A percentile compares a stretch with the other conserved stretches of the same genome.
Conservation (phyloP, 2,797 vertebrate species). For the Gambelia wislizenii region DNA sequence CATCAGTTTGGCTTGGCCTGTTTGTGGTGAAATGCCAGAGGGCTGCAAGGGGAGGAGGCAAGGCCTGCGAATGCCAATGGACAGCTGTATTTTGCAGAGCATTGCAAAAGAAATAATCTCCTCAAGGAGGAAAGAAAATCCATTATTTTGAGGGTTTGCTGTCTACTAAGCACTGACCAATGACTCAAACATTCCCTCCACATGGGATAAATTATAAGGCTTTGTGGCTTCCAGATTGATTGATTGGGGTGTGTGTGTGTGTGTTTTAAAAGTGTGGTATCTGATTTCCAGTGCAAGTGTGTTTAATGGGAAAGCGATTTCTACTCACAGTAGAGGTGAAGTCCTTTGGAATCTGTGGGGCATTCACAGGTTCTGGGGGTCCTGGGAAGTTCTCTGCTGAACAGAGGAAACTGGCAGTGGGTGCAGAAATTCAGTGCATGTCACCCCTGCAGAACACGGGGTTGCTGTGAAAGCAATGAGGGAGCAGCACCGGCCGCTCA, state of each 20-base stretch:
- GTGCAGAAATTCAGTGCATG: too few species aligned
- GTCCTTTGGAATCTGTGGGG: not conserved
- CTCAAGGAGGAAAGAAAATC: not conserved
- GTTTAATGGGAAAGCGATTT: not conserved
- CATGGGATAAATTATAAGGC: not conserved
- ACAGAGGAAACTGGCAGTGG: not conserved
- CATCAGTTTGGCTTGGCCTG: not conserved
- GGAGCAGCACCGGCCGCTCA: too few species aligned
- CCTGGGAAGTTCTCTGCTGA: not conserved
- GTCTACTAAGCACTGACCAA: not conserved
- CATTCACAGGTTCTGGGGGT: too few species aligned
- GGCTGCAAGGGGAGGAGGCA: not conserved
- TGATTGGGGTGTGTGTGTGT: not conserved
- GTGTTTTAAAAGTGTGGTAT: not conserved
- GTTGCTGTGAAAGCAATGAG: too few species aligned
- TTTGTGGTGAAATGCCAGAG: not conserved
- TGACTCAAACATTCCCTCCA: not conserved
- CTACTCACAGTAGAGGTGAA: not conserved
- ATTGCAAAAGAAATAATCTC: not conserved
- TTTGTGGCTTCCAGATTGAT: not conserved
- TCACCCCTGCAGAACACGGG: too few species aligned
- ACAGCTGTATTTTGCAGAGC: not conserved
- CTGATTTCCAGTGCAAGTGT: not conserved
- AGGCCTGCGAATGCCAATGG: not conserved
- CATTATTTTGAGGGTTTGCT: not conserved